phyloP scores from a whole-genome alignment of 2,797 vertebrate species.

The Enteromius trimaculatus region DNA sequence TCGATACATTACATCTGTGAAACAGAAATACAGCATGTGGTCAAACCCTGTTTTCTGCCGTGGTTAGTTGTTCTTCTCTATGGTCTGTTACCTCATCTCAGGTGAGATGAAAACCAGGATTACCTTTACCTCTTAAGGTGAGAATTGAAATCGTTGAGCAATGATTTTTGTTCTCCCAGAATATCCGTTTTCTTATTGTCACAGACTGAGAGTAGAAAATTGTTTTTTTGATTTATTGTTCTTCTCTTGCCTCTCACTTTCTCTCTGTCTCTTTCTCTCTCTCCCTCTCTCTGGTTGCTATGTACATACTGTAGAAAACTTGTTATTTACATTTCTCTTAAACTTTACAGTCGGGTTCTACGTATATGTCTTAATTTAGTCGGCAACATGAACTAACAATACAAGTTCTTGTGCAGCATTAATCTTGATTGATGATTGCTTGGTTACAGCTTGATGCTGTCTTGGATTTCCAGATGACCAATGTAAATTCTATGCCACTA shows the following conservation, averaged over 20 bases:
- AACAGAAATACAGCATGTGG: conserved; percentile 4
- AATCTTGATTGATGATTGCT: not conserved
- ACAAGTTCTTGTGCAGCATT: not conserved
- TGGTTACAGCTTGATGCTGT: not conserved
- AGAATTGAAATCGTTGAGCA: conserved; percentile 22
- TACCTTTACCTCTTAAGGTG: conserved; percentile 8
- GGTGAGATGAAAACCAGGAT: conserved; percentile 3
- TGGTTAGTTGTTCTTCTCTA: not conserved
- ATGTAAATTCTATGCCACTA: not conserved
- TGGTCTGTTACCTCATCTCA: conserved; percentile 3
- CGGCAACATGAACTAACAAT: not conserved
- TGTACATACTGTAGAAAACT: not conserved
- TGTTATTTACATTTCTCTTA: not conserved
- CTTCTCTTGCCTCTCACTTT: not conserved
- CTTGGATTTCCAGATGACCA: not conserved
- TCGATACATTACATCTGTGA: not conserved
- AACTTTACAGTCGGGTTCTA: not conserved
- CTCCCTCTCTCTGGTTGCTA: not conserved
- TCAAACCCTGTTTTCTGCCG: not conserved
- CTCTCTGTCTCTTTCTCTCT: conserved; percentile 10
- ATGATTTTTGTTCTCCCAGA: conserved; percentile 11
- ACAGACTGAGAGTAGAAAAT: conserved; percentile 3
- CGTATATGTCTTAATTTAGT: not conserved
- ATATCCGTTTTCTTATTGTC: not conserved
- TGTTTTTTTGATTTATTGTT: not conserved